Conservation (phyloP, 2,888 invertebrate species). For the Cartodere bifasciata region DNA sequence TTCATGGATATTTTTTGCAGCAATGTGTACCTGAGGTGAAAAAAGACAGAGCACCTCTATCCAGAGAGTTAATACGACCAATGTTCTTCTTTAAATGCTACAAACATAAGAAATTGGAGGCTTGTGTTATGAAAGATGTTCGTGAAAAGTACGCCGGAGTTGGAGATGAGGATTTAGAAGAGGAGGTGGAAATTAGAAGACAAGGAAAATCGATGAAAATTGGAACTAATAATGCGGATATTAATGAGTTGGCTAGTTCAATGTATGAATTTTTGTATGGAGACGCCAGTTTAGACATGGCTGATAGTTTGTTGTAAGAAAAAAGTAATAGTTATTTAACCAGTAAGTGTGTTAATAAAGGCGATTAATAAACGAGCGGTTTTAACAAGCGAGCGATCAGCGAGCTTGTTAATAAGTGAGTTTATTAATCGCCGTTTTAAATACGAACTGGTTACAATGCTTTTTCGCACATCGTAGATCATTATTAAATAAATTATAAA, state of each 20-base stretch:
- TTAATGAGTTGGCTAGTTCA: constrained; percentile 45
- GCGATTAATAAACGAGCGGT: too few relatives aligned
- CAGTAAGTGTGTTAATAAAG: too few relatives aligned
- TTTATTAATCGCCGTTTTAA: too few relatives aligned
- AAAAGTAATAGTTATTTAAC: constrained; percentile 6
- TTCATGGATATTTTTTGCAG: constrained; percentile 40
- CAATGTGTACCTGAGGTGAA: constrained; percentile 58
- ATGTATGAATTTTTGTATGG: constrained; percentile 52
- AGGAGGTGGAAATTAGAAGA: constrained; percentile 36
- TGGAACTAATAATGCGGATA: constrained; percentile 32
- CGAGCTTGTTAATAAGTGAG: too few relatives aligned
- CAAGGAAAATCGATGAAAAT: constrained; percentile 39
- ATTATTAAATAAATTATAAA: too few relatives aligned
- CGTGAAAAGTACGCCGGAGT: constrained; percentile 45
- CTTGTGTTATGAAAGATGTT: constrained; percentile 60
- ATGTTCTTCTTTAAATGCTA: constrained; percentile 65
- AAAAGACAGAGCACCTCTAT: constrained; percentile 47
- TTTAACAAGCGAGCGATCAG: too few relatives aligned
- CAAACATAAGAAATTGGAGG: constrained; percentile 60
- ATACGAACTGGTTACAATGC: too few relatives aligned
- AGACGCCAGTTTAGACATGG: constrained; percentile 41
- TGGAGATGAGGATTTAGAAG: constrained; percentile 44
- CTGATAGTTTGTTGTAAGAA: constrained; percentile 33
- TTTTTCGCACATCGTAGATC: too few relatives aligned
- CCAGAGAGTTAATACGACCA: constrained; percentile 50